Evolutionary conservation across 2,888 invertebrate species (phyloP), one percentile per base, ranked within the genome.

Genomic region (Eristalis intricaria): DNA sequence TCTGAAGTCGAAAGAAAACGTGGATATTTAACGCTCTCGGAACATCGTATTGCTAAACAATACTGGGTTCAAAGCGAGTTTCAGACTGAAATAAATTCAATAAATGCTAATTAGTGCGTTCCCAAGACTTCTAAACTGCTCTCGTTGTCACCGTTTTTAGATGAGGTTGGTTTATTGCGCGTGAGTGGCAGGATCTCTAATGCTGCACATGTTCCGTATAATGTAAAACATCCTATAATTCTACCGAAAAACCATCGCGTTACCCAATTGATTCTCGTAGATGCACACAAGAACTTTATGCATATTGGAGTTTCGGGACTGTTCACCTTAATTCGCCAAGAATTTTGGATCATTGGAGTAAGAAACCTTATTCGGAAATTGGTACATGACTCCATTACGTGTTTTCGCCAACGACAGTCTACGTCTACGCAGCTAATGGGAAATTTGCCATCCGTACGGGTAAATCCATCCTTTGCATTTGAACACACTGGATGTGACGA

Each of bases 361-460:
- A 68, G 73, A 38, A 74, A 80, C 43, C 61, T 80, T 13, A 73
- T 80, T 65, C 60, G 65, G 19, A 78, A 78, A 65, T n/a, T 71
- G 35, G 65, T 65, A 58, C 71, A 79, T 50, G 66, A 65, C 22
- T 66, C 73, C 32, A 32, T 65, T 32, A 71, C 58, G 60, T 79
- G 68, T 63, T 80, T 80, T 63, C 73, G 68, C 35, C 73, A 68
- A 26, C 50, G 68, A 13, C 43, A 73, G 26, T 19, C 38, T 69
- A 81, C 74, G 5, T 75, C 68, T 11, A 68, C 66, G 15, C 79
- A 80, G 32, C 68, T 80, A 35, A 74, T 81, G 74, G 63, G 69
- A 38, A 75, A 75, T 50, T 73, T 73, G 32, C 61, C 35, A 58
- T 32, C 70, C 8, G 56, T 60, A 60, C 61, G 23, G 8, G n/a